Percentiles rank a stretch among this genome's conserved stretches.
Conservation (phyloP, 2,797 vertebrate species). For the Notamacropus eugenii region DNA sequence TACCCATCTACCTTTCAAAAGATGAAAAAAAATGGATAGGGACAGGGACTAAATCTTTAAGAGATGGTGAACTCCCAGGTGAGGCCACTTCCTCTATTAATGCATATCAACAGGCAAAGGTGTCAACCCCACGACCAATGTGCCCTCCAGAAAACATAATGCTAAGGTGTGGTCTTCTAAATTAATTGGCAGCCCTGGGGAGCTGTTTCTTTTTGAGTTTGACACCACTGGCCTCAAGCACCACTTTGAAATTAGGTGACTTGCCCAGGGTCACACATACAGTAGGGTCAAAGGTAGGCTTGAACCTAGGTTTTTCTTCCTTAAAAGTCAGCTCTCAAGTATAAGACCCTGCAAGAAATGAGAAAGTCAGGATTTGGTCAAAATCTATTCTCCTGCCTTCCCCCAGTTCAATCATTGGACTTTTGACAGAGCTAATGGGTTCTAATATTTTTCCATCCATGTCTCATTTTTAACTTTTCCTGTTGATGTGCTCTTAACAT, state of each 20-base stretch:
- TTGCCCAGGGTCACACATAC: neutral
- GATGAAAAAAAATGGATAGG: neutral
- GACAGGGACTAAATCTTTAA: neutral
- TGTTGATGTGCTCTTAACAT: slow-evolving; percentile 54
- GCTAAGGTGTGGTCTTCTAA: neutral
- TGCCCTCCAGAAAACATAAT: neutral
- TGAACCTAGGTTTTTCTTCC: neutral
- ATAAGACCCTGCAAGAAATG: neutral
- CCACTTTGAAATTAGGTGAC: slow-evolving; percentile 41
- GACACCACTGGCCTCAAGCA: neutral
- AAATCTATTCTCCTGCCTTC: slow-evolving; percentile 51
- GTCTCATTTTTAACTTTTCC: slow-evolving; percentile 49
- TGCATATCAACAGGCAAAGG: neutral
- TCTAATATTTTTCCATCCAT: slow-evolving; percentile 59
- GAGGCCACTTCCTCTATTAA: neutral
- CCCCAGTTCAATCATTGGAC: slow-evolving; percentile 44
- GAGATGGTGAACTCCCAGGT: neutral
- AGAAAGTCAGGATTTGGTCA: slow-evolving; percentile 44
- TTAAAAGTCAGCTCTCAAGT: neutral
- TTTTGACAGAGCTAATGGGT: slow-evolving; percentile 63
- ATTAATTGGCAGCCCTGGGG: neutral
- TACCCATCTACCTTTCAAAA: neutral
- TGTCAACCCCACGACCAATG: neutral
- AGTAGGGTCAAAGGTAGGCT: neutral
- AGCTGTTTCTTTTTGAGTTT: neutral